phyloP scores from a whole-genome alignment of 2,888 invertebrate genomes.

The Hypolimnas misippus region DNA sequence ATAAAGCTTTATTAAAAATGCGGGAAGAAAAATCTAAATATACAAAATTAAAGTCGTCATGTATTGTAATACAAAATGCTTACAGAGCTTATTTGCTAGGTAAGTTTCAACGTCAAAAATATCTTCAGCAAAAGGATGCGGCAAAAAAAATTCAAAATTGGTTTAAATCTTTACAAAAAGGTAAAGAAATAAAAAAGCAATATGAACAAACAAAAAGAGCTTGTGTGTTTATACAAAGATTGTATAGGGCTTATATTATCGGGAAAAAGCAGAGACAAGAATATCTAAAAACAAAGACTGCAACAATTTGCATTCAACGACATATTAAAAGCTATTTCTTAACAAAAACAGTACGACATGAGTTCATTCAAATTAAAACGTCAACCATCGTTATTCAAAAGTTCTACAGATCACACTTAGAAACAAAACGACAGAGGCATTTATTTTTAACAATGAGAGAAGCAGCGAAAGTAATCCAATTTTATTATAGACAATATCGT shows the following conservation, averaged over 20 bases:
- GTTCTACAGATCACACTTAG: slow-evolving; percentile 56
- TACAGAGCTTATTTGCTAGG: slow-evolving; percentile 64
- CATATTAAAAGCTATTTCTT: slow-evolving; percentile 62
- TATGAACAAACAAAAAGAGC: slow-evolving; percentile 61
- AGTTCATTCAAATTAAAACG: slow-evolving; percentile 54
- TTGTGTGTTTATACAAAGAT: slow-evolving; percentile 71
- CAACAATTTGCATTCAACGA: slow-evolving; percentile 65
- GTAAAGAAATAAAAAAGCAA: slow-evolving; percentile 52
- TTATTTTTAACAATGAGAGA: slow-evolving; percentile 51
- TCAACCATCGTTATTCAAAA: slow-evolving; percentile 57
- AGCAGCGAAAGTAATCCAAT: slow-evolving; percentile 56
- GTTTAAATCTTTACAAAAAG: slow-evolving; percentile 64
- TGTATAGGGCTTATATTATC: slow-evolving; percentile 62
- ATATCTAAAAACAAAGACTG: slow-evolving; percentile 61
- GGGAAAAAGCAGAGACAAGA: slow-evolving; percentile 60
- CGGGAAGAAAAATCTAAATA: slow-evolving; percentile 56
- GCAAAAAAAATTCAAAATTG: slow-evolving; percentile 50
- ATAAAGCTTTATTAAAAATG: slow-evolving; percentile 66
- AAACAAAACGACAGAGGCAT: slow-evolving; percentile 51
- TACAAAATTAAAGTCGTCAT: slow-evolving; percentile 54
- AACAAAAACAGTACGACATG: slow-evolving; percentile 57
- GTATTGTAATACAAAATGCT: slow-evolving; percentile 64
- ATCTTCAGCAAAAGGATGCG: slow-evolving; percentile 58
- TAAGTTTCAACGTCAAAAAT: slow-evolving; percentile 55
- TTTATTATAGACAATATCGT: slow-evolving; percentile 55